phyloP scores from a whole-genome alignment of 1,140 invertebrate genomes.

The Brachionus plicatilis region DNA sequence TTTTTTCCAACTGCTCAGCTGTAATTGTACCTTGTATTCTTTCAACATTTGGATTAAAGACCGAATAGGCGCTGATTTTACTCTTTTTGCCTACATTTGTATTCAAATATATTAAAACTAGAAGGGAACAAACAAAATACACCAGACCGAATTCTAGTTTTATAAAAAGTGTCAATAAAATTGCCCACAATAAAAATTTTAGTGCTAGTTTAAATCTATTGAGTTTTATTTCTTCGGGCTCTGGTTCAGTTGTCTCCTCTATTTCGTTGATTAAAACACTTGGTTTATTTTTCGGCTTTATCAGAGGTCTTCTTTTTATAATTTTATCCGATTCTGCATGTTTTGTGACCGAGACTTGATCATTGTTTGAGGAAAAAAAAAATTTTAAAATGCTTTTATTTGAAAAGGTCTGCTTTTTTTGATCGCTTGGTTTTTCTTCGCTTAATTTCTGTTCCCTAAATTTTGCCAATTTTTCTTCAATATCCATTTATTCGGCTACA shows the following conservation, averaged over 20 bases:
- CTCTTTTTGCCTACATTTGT: slow-evolving; percentile 65
- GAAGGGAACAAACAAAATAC: slow-evolving; percentile 72
- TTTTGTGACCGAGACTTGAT: background rate
- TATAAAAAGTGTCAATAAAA: slow-evolving; percentile 65
- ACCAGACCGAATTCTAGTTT: slow-evolving; percentile 81
- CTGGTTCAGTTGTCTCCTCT: background rate
- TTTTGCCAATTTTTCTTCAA: background rate
- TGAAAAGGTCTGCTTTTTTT: background rate
- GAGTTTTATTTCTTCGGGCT: background rate
- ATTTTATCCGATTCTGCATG: background rate
- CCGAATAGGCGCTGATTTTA: slow-evolving; percentile 89
- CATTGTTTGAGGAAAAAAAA: background rate
- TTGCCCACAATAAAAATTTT: slow-evolving; percentile 61
- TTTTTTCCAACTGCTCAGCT: slow-evolving; percentile 85
- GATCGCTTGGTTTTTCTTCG: background rate
- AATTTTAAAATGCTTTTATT: background rate
- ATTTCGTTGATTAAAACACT: background rate
- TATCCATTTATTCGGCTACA: background rate
- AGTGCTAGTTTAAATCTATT: slow-evolving; percentile 41
- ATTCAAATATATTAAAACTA: slow-evolving; percentile 76
- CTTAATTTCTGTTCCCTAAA: background rate
- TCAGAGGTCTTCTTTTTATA: background rate
- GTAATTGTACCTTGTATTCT: slow-evolving; percentile 85
- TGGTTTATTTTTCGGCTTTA: background rate
- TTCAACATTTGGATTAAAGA: slow-evolving; percentile 89